These are phyloP conservation scores for Samia ricini DNA, from an alignment of 1,140 invertebrate genomes.

Conservation along the genomic window DNA sequence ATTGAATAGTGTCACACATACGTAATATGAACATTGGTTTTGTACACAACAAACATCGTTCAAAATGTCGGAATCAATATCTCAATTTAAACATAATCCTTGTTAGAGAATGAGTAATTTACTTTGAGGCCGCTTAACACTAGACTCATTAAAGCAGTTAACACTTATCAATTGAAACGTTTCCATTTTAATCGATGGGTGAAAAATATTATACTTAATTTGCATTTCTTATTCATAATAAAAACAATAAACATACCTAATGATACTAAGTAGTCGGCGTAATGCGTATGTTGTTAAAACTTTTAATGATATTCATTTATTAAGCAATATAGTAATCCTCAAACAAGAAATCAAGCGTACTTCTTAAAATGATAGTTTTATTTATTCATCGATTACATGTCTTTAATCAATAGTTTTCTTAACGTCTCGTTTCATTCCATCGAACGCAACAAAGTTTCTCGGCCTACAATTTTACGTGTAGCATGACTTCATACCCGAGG, in stretches of 20 bases:
- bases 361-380: no score
- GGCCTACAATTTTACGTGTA: constrained; percentile 17
- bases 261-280: no score
- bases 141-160: not conserved
- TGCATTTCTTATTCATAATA: no score
- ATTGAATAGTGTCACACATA: not conserved
- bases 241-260: no score
- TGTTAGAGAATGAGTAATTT: not conserved
- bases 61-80: not conserved
- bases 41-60: not conserved
- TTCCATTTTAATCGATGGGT: not conserved
- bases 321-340: no score
- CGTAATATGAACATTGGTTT: not conserved
- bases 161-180: not conserved
- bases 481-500: constrained; percentile 23
- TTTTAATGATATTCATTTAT: no score
- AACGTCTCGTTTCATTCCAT: not conserved
- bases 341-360: no score
- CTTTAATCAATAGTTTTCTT: not conserved
- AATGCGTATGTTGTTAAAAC: no score
- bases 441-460: constrained; percentile 5
- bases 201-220: not conserved
- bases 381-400: no score
- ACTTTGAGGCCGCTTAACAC: not conserved
- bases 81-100: not conserved